Evolutionary conservation across 2,888 invertebrate species (phyloP).

Genomic region (Temnothorax rugatulus): DNA sequence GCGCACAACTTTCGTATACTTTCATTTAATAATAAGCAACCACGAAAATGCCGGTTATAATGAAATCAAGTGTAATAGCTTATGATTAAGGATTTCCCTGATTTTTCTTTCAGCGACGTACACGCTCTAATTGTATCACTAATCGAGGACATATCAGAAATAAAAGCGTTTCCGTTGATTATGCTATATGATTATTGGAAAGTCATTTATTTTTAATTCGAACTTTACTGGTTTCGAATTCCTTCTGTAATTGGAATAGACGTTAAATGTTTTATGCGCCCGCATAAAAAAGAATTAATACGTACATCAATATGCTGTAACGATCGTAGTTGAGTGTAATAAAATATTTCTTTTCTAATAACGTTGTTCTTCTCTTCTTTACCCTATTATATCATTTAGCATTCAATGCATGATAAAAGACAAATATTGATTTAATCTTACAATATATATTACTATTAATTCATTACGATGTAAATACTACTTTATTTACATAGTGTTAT

Average conservation of each 20-base stretch:
- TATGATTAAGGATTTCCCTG: conserved; percentile 43
- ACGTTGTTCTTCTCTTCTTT: conserved; percentile 22
- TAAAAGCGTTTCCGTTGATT: conserved; percentile 58
- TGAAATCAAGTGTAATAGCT: conserved; percentile 25
- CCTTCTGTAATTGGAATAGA: conserved; percentile 28
- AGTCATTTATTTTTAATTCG: conserved; percentile 24
- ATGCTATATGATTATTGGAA: conserved; percentile 35
- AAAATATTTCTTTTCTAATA: conserved; percentile 79
- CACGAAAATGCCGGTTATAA: conserved; percentile 29
- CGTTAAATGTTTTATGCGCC: conserved; percentile 62
- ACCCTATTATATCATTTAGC: neutral
- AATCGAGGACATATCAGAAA: conserved; percentile 82
- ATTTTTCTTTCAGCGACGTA: conserved; percentile 55
- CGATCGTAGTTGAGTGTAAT: conserved; percentile 82
- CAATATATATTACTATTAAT: neutral
- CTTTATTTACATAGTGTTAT: neutral
- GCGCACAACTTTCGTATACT: conserved; percentile 52
- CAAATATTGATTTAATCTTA: neutral
- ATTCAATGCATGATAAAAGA: neutral
- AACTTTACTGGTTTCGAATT: conserved; percentile 54
- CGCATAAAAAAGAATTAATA: conserved; percentile 52
- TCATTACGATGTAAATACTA: neutral
- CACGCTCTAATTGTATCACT: conserved; percentile 62
- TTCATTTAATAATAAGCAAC: conserved; percentile 52
- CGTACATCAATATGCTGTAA: conserved; percentile 75